These are phyloP conservation scores for Hiodon alosoides DNA, from an alignment of 2,113 vertebrate species.

Conservation along the genomic window DNA sequence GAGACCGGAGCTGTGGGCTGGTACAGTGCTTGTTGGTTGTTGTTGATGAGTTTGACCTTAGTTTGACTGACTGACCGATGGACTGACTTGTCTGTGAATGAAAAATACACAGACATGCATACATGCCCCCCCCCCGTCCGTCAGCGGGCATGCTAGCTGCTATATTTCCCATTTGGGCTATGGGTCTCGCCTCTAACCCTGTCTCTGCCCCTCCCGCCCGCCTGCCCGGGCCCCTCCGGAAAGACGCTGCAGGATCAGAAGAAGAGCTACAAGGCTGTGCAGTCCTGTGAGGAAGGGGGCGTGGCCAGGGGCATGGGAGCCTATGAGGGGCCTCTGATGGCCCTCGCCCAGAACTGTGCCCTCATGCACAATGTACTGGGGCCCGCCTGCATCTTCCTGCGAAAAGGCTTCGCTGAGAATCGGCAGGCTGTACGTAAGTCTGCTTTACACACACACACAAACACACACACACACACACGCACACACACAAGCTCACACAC, in stretches of 20 bases:
- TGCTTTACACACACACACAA: constrained; percentile 39
- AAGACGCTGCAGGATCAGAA: constrained; percentile 85
- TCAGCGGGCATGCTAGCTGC: not conserved
- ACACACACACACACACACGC: constrained; percentile 12
- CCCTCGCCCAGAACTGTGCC: constrained; percentile 85
- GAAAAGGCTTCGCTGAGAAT: constrained; percentile 95
- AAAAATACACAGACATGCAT: not conserved
- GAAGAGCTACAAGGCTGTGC: constrained; percentile 84
- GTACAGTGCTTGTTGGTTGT: too few relatives aligned
- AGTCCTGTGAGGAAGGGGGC: constrained; percentile 78
- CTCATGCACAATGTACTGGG: constrained; percentile 93
- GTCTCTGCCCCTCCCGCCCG: constrained; percentile 13
- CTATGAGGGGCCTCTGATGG: constrained; percentile 78
- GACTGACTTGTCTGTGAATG: not conserved
- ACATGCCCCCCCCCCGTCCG: not conserved
- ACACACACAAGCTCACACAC: not conserved
- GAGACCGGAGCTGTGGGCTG: not conserved
- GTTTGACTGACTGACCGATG: constrained; percentile 1
- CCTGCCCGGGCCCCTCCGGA: constrained; percentile 28
- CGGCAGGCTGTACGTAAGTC: constrained; percentile 99
- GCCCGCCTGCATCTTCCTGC: constrained; percentile 94
- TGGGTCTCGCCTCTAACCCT: constrained; percentile 5
- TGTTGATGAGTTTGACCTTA: too few relatives aligned
- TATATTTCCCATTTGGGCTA: too few relatives aligned
- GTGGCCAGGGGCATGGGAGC: constrained; percentile 49